These are phyloP conservation scores for Agrypnus murinus DNA, from an alignment of 2,888 invertebrate genomes.

Conservation along the genomic window DNA sequence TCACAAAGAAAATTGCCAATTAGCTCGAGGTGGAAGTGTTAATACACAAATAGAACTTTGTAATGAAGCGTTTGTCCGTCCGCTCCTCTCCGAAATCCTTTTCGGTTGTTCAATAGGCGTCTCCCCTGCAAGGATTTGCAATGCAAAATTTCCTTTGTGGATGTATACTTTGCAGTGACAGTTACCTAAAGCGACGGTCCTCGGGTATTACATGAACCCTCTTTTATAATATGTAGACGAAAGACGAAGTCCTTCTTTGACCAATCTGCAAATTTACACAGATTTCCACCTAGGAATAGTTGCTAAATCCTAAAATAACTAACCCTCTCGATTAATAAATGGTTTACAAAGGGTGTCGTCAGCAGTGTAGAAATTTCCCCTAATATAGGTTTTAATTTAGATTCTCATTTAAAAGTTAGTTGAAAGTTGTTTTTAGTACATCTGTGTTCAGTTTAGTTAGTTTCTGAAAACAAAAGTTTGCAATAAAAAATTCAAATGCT, in stretches of 20 bases:
- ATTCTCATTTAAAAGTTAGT: no score
- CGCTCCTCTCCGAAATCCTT: constrained; percentile 39
- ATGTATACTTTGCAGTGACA: constrained; percentile 40
- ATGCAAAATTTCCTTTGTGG: constrained; percentile 52
- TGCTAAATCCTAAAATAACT: no score
- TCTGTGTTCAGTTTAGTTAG: no score
- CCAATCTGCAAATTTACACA: not conserved
- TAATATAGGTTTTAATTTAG: no score
- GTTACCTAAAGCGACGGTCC: constrained; percentile 28
- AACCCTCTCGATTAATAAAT: no score
- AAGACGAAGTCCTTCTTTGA: constrained; percentile 13
- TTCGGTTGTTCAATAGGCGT: constrained; percentile 43
- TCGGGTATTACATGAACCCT: constrained; percentile 6
- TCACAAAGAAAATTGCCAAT: constrained; percentile 44
- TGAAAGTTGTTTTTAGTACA: no score
- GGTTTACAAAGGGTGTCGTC: no score
- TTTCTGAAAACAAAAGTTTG: no score
- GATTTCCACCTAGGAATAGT: no score
- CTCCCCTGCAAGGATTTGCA: constrained; percentile 43
- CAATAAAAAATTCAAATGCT: no score
- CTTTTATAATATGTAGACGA: constrained; percentile 14
- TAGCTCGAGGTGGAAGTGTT: constrained; percentile 41
- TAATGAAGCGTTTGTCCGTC: constrained; percentile 52
- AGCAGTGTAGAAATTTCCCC: no score
- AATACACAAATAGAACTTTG: constrained; percentile 51